Conservation (phyloP, 2,797 vertebrate genomes). For the Buceros bicornis region DNA sequence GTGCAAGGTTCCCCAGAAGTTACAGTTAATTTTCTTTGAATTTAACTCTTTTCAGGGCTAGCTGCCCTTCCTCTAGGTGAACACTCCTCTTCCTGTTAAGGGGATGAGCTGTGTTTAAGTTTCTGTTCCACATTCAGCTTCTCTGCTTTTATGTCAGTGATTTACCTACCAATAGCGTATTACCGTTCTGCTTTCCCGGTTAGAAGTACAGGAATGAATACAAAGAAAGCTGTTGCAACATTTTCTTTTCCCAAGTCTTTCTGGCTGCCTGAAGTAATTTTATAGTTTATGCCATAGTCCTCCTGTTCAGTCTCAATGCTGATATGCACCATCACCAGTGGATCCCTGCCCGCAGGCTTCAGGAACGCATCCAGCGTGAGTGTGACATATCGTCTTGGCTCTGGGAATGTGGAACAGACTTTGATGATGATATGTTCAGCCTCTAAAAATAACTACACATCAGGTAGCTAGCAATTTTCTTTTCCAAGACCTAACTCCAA, state of each 20-base stretch:
- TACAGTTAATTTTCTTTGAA: background rate
- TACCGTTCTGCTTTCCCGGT: background rate
- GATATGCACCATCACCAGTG: background rate
- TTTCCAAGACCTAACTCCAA: background rate
- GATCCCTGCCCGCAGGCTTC: background rate
- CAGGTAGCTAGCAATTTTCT: background rate
- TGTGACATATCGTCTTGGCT: slow-evolving; percentile 18
- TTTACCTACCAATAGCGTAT: rapidly evolving
- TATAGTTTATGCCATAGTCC: background rate
- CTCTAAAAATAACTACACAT: slow-evolving; percentile 43
- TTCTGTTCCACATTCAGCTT: background rate
- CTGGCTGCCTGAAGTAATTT: background rate
- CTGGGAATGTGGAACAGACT: slow-evolving; percentile 19
- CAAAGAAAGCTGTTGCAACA: background rate
- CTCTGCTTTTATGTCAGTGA: background rate
- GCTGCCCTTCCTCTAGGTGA: background rate
- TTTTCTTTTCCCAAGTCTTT: background rate
- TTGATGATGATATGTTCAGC: background rate
- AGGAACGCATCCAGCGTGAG: background rate
- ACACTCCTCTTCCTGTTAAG: background rate
- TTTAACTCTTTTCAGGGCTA: background rate
- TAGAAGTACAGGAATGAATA: background rate
- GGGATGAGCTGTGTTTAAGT: background rate
- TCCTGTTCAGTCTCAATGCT: background rate
- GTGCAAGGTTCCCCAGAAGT: background rate